Base-by-base conservation (phyloP, 2,888 invertebrate species). In the Thecophora atra region DNA sequence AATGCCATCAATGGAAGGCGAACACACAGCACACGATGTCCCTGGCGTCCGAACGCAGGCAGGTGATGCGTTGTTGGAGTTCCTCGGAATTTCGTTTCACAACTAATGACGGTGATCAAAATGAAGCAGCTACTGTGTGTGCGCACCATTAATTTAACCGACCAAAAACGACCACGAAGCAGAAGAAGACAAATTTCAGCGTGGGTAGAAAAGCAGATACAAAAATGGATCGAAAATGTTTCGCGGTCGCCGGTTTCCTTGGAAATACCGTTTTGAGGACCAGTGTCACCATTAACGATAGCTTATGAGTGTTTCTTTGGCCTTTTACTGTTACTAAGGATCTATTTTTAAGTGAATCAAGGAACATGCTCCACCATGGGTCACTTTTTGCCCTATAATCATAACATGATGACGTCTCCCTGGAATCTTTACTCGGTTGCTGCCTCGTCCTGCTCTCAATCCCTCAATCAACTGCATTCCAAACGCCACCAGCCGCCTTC, bases 71-170 rank as follows among this genome's bases (percentile, higher is more conserved):
- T 69, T 70, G 67, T 52, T 72, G 19, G 60, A 56, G 74, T 81
- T 83, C 83, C 78, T 76, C 78, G 80, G 81, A 84, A 82, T 82
- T 79, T 78, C 77, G 79, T 78, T 78, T 77, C 78, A 78, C 77
- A 81, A 84, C 80, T 82, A 83, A 82, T 83, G 82, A 82, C 77
- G 79, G 77, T 82, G 79, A 82, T 82, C 80, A 82, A 70, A 72
- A 71, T 71, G 70, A 73, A 74, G 60, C 68, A 73, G 79, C 80
- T 80, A 81, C 81, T 78, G 81, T 78, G 76, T 78, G 76, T 54
- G 68, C 56, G 58, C 26, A 30, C 47, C 21, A 47, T 47, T 37
- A 37, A 67, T 30, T 54, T 54, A 24, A 37, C n/a, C 30, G 8
- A 15, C 24, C 6, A 56, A 56, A 56, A 56, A 56, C 19, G 13